These are phyloP conservation scores for Microctenopoma lineatum DNA, from an alignment of 2,797 vertebrate species.

Conservation along the genomic window DNA sequence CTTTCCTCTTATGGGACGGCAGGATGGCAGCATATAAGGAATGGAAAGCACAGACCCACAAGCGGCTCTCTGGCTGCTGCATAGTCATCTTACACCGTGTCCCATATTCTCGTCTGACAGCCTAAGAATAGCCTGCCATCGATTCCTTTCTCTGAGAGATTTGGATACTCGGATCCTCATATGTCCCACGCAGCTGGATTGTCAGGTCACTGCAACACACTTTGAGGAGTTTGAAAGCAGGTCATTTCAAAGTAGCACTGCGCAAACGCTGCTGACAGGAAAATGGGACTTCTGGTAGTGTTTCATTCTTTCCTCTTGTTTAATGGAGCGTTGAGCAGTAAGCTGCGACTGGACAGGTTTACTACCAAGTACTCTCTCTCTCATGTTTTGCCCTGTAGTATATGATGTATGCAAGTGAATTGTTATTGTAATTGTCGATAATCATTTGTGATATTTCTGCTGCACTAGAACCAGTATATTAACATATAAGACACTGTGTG, in stretches of 20 bases:
- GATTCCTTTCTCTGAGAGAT: constrained; percentile 59
- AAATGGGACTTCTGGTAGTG: constrained; percentile 31
- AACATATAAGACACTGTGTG: constrained; percentile 18
- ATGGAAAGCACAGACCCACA: constrained; percentile 6
- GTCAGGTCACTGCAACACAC: constrained; percentile 58
- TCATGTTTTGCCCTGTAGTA: constrained; percentile 7
- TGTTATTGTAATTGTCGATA: constrained; percentile 11
- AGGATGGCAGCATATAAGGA: neutral
- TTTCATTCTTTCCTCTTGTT: constrained; percentile 39
- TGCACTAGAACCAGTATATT: neutral
- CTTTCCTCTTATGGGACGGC: neutral
- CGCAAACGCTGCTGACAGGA: constrained; percentile 47
- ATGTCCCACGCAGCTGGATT: constrained; percentile 45
- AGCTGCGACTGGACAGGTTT: constrained; percentile 22
- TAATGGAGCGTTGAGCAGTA: constrained; percentile 30
- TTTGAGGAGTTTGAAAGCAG: constrained; percentile 54
- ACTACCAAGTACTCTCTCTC: neutral
- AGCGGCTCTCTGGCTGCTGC: constrained; percentile 33
- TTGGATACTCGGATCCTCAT: constrained; percentile 50
- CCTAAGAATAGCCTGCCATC: constrained; percentile 74
- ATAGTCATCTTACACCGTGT: constrained; percentile 58
- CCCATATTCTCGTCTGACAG: constrained; percentile 61
- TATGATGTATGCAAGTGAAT: constrained; percentile 4
- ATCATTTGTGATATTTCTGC: neutral
- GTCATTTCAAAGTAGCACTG: constrained; percentile 46